A percentile compares a stretch with the other conserved stretches of the same genome.
Conservation (phyloP, 1,140 invertebrate genomes). For the Pentalonia nigronervosa region DNA sequence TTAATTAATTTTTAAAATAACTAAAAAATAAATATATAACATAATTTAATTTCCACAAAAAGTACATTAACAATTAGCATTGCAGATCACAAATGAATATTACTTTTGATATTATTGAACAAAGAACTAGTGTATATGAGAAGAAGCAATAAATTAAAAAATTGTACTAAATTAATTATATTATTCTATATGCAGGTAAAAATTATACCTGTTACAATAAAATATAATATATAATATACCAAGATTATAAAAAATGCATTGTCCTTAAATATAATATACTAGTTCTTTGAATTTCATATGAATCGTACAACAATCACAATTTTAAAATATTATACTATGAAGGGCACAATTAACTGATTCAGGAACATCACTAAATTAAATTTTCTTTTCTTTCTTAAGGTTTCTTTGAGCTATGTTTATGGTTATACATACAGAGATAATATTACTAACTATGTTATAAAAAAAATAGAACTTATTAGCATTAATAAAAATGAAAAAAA, state of each 20-base stretch:
- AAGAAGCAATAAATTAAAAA: slow-evolving; percentile 10
- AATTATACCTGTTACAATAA: slow-evolving; percentile 6
- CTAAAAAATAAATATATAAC: slow-evolving; percentile 6
- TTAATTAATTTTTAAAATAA: slow-evolving; percentile 1
- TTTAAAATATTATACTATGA: slow-evolving; percentile 37
- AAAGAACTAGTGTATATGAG: not conserved
- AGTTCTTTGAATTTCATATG: not conserved
- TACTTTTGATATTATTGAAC: not conserved
- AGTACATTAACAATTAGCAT: not conserved
- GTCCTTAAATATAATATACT: slow-evolving; percentile 5
- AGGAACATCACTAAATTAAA: not conserved
- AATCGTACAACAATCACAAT: slow-evolving; percentile 42
- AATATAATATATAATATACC: slow-evolving; percentile 21
- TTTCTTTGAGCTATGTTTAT: slow-evolving; percentile 43
- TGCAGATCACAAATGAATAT: not conserved
- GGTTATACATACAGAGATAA: slow-evolving; percentile 13
- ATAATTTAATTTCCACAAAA: not conserved
- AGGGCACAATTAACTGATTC: not conserved
- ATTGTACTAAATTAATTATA: slow-evolving; percentile 11
- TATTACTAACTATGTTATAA: not conserved
- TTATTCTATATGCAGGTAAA: not conserved
- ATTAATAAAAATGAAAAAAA: slow-evolving; percentile 33
- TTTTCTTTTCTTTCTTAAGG: not conserved
- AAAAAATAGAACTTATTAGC: slow-evolving; percentile 10
- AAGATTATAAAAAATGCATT: not conserved